phyloP scores from a whole-genome alignment of 2,797 vertebrate species.

The Rhabdophis nuchalis region DNA sequence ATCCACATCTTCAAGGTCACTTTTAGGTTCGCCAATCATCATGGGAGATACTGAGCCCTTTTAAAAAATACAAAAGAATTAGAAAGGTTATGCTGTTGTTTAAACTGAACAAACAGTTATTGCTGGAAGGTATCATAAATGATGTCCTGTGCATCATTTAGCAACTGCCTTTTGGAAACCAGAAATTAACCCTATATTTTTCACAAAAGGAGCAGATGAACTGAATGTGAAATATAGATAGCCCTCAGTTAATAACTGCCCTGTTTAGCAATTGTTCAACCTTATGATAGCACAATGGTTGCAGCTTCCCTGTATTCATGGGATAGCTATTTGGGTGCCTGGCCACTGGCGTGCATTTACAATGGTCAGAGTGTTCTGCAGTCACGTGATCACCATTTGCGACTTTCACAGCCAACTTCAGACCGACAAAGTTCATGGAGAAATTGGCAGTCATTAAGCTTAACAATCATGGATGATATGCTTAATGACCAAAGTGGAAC shows the following conservation, averaged over 20 bases:
- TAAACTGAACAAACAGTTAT: neutral
- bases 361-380: neutral
- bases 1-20: constrained; percentile 95
- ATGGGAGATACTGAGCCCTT: constrained; percentile 97
- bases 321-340: neutral
- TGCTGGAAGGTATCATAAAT: neutral
- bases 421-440: neutral
- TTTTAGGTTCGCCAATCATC: constrained; percentile 96
- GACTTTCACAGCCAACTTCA: neutral
- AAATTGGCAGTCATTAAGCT: neutral
- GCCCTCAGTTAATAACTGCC: neutral
- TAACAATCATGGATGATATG: neutral
- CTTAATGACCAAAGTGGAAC: neutral
- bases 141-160: neutral
- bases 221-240: neutral
- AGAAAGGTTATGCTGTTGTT: neutral
- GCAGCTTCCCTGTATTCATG: neutral
- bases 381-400: neutral
- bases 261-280: neutral
- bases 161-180: neutral
- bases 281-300: neutral
- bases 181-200: neutral
- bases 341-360: neutral
- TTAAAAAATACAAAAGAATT: constrained; percentile 21
- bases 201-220: neutral